phyloP scores from a whole-genome alignment of 2,888 invertebrate species.

The Bombylius major region DNA sequence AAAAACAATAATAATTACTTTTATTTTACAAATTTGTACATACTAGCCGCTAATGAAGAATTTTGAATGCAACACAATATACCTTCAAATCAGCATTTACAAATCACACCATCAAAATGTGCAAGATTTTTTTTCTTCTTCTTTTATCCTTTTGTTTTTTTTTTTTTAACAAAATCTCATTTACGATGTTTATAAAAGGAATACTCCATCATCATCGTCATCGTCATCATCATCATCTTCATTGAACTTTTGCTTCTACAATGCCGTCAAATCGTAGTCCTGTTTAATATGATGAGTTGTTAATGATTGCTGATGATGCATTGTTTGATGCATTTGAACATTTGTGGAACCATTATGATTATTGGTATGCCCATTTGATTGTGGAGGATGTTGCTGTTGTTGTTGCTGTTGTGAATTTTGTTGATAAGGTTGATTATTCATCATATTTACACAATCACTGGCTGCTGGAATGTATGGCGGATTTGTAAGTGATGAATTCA shows the following conservation, averaged over 20 bases:
- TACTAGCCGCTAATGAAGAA: too few relatives aligned
- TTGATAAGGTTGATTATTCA: conserved; percentile 20
- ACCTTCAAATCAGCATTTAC: too few relatives aligned
- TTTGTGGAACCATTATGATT: conserved; percentile 13
- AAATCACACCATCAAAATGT: too few relatives aligned
- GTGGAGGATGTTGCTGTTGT: conserved; percentile 36
- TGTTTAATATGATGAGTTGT: conserved; percentile 55
- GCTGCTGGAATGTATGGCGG: conserved; percentile 34
- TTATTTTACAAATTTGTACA: too few relatives aligned
- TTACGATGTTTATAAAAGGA: too few relatives aligned
- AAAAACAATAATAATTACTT: too few relatives aligned
- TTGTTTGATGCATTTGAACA: conserved; percentile 19
- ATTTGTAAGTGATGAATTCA: conserved; percentile 34
- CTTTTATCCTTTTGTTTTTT: too few relatives aligned
- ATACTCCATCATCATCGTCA: too few relatives aligned
- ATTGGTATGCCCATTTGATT: conserved; percentile 18
- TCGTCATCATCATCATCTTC: too few relatives aligned
- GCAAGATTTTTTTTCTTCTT: too few relatives aligned
- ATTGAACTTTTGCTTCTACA: conserved; percentile 36
- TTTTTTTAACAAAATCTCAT: too few relatives aligned
- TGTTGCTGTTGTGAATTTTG: conserved; percentile 17
- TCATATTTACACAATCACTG: conserved; percentile 24
- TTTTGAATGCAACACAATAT: too few relatives aligned
- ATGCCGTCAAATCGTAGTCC: conserved; percentile 76
- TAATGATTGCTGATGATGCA: conserved; percentile 10